Evolutionary conservation across 1,140 invertebrate species (phyloP).

Genomic region (Acromyrmex charruanus): DNA sequence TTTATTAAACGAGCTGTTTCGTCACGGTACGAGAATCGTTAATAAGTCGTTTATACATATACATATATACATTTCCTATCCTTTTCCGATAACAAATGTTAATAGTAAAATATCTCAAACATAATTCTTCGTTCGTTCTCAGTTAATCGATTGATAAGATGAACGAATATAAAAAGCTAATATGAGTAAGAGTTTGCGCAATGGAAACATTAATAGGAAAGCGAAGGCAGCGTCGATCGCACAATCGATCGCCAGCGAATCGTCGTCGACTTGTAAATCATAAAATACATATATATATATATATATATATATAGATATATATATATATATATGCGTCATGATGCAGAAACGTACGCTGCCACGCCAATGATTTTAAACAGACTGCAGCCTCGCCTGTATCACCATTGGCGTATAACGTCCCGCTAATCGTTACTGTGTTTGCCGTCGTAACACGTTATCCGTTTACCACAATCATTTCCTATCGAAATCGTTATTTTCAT

Average conservation of each 20-base stretch:
- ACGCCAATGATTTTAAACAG: conserved; percentile 80
- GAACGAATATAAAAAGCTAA: conserved; percentile 11
- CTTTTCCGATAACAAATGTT: conserved; percentile 15
- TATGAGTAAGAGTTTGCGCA: conserved; percentile 13
- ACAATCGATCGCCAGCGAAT: conserved; percentile 72
- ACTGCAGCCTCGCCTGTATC: conserved; percentile 75
- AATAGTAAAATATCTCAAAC: not conserved
- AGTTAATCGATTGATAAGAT: conserved; percentile 18
- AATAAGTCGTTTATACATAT: conserved; percentile 48
- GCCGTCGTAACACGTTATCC: conserved; percentile 74
- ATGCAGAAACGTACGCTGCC: conserved; percentile 51
- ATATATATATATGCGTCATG: not conserved
- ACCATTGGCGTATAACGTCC: conserved; percentile 77
- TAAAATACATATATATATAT: not conserved
- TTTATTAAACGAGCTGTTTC: conserved; percentile 52
- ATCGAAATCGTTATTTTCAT: conserved; percentile 64
- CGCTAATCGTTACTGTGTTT: conserved; percentile 75
- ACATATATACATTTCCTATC: not conserved
- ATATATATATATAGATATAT: too few relatives aligned
- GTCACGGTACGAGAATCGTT: conserved; percentile 31
- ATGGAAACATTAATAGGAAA: conserved; percentile 36
- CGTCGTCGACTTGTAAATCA: conserved; percentile 74
- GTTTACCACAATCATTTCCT: conserved; percentile 69
- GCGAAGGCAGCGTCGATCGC: conserved; percentile 57
- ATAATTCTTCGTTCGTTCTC: not conserved